Percentiles rank a stretch among this genome's conserved stretches.
Conservation (phyloP, 2,113 vertebrate species). For the Eublepharis macularius region DNA sequence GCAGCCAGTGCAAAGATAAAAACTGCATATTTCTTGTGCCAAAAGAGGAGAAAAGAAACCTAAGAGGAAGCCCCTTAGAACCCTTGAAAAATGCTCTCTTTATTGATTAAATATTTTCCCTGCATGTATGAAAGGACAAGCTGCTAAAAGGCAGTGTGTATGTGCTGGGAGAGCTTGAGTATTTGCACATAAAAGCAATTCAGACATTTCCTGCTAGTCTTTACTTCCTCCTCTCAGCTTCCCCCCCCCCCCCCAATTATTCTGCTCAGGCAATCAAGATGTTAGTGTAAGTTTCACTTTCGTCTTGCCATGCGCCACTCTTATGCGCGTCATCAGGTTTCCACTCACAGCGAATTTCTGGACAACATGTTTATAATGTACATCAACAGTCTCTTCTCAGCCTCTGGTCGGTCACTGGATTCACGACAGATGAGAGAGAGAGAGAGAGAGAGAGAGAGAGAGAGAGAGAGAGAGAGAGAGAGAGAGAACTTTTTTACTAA, state of each 20-base stretch:
- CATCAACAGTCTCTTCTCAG: background rate
- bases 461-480: too few relatives aligned
- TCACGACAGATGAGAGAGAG: background rate
- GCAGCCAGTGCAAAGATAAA: too few relatives aligned
- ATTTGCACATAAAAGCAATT: background rate
- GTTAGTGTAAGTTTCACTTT: slow-evolving; percentile 49
- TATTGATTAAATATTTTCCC: background rate
- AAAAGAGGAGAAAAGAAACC: too few relatives aligned
- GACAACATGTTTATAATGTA: background rate
- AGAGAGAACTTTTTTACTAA: too few relatives aligned
- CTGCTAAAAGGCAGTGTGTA: background rate
- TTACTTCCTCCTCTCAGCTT: background rate
- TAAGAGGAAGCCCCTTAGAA: too few relatives aligned
- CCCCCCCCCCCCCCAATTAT: background rate
- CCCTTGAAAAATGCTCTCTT: too few relatives aligned
- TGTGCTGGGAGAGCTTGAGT: background rate
- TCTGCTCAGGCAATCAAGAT: background rate
- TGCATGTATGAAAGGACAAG: background rate
- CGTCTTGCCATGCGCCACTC: background rate
- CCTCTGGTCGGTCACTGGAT: background rate
- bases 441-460: too few relatives aligned
- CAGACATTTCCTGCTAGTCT: background rate
- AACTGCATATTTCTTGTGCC: too few relatives aligned
- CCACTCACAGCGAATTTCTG: background rate
- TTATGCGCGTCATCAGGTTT: accelerated